Evolutionary conservation across 2,797 vertebrate genomes (phyloP).

Genomic region (Cephalopachus bancanus): DNA sequence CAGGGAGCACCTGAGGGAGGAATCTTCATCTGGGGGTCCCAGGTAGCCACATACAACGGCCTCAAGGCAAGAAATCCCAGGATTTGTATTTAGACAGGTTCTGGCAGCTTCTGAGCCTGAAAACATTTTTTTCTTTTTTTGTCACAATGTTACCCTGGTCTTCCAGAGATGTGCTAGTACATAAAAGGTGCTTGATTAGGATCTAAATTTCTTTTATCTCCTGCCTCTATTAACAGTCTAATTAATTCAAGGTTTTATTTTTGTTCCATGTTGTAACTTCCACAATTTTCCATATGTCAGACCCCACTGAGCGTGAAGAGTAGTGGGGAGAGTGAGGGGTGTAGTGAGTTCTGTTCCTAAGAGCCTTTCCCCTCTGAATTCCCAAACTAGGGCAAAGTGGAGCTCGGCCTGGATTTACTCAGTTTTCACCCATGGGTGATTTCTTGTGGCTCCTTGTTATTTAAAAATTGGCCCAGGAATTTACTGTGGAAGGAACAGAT

Average conservation of each 20-base stretch:
- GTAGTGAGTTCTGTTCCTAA: not conserved
- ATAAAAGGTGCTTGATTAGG: fast-evolving
- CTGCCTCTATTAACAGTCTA: not conserved
- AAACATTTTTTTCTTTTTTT: not conserved
- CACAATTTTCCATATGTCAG: not conserved
- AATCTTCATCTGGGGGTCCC: not conserved
- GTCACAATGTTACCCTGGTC: fast-evolving
- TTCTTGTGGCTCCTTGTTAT: not conserved
- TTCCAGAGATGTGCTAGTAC: fast-evolving
- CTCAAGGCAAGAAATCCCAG: not conserved
- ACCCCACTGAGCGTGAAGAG: not conserved
- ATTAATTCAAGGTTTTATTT: not conserved
- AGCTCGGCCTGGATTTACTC: not conserved
- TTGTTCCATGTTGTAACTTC: not conserved
- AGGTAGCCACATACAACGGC: not conserved
- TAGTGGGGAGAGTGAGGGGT: fast-evolving
- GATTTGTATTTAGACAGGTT: not conserved
- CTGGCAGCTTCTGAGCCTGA: not conserved
- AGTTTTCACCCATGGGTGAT: not conserved
- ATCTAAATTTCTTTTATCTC: not conserved
- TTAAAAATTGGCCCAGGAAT: conserved; percentile 1
- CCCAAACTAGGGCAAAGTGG: not conserved
- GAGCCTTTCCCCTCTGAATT: not conserved
- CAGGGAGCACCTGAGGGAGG: not conserved
- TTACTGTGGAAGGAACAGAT: not conserved